Evolutionary conservation across 1,140 invertebrate species (phyloP).

Genomic region (Drosophila sturtevanti): DNA sequence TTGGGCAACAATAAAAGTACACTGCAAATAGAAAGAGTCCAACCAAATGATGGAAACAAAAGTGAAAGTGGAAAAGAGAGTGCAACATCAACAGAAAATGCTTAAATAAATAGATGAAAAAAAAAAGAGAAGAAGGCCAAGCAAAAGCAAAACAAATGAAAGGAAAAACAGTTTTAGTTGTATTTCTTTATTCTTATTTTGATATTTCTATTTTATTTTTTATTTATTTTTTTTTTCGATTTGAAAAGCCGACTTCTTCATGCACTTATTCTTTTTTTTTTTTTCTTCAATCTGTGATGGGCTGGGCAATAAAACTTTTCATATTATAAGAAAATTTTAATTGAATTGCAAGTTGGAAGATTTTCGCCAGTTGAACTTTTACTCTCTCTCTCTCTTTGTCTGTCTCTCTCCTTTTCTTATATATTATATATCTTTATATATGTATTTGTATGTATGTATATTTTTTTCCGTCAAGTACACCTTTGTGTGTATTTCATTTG

Average conservation of each 20-base stretch:
- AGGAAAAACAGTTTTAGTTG: not conserved
- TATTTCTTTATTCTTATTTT: too few relatives aligned
- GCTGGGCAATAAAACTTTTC: not conserved
- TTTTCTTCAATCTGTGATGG: not conserved
- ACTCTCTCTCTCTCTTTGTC: not conserved
- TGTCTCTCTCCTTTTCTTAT: not conserved
- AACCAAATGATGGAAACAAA: not conserved
- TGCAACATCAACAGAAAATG: constrained; percentile 1
- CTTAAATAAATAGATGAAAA: not conserved
- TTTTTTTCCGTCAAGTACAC: not conserved
- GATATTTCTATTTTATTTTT: too few relatives aligned
- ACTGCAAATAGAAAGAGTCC: not conserved
- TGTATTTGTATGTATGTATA: not conserved
- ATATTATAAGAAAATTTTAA: not conserved
- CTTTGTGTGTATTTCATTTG: constrained; percentile 2
- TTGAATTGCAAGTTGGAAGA: not conserved
- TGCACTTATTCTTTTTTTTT: not conserved
- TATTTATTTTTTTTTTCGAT: too few relatives aligned
- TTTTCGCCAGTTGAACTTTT: not conserved
- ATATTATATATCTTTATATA: not conserved
- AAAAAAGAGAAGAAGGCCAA: not conserved
- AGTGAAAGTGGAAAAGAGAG: not conserved
- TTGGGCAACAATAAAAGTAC: constrained; percentile 1
- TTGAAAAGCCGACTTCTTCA: not conserved
- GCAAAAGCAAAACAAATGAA: not conserved